These are phyloP conservation scores for Aphyosemion australe DNA, from an alignment of 2,113 vertebrate genomes.

Conservation along the genomic window DNA sequence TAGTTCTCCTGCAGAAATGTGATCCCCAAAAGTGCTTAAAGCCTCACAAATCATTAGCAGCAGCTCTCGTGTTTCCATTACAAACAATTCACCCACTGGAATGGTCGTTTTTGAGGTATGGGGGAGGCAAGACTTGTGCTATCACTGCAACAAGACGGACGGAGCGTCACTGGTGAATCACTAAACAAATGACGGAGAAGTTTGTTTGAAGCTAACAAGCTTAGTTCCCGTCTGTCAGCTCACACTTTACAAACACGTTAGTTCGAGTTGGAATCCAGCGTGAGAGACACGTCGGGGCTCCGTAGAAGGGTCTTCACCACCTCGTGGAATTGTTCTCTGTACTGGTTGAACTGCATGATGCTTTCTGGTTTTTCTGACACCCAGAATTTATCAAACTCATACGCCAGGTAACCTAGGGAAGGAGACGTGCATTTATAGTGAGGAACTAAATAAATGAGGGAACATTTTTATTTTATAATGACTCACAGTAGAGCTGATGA, in stretches of 20 bases:
- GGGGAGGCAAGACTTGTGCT: constrained; percentile 39
- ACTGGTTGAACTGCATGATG: constrained; percentile 98
- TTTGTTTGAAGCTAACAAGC: background rate
- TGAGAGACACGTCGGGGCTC: constrained; percentile 80
- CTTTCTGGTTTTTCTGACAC: constrained; percentile 93
- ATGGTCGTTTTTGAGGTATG: constrained; percentile 48
- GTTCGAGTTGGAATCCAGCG: constrained; percentile 71
- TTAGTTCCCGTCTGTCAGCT: background rate
- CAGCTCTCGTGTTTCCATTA: constrained; percentile 14
- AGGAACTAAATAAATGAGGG: too few relatives aligned
- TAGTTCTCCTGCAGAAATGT: background rate
- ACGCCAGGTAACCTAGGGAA: constrained; percentile 89
- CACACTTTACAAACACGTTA: constrained; percentile 23
- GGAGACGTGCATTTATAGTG: background rate
- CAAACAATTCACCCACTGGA: constrained; percentile 9
- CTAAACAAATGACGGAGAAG: background rate
- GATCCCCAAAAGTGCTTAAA: constrained; percentile 47
- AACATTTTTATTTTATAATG: too few relatives aligned
- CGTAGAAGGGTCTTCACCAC: constrained; percentile 85
- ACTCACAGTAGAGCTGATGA: constrained; percentile 97
- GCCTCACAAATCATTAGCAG: constrained; percentile 4
- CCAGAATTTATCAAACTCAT: constrained; percentile 98
- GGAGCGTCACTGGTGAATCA: background rate
- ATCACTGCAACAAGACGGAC: background rate
- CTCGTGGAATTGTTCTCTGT: constrained; percentile 95